Evolutionary conservation across 2,113 vertebrate genomes (phyloP), one percentile per base, ranked within the genome.

Genomic region (Macrotus californicus): DNA sequence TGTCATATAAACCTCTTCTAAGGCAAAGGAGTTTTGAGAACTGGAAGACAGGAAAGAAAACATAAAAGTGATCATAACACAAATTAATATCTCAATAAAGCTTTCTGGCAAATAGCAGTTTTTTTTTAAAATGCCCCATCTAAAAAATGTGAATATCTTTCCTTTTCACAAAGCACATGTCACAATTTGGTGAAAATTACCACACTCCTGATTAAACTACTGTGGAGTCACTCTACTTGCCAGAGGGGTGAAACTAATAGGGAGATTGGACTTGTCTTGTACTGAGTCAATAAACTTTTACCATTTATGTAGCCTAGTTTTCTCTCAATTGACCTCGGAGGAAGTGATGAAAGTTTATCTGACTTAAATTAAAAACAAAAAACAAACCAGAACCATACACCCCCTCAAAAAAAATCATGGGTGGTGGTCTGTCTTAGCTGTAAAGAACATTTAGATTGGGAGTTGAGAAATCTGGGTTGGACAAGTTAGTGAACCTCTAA

Each of bases 321-420:
- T 94, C 22, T 94, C 54, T 95, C 34, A 92, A 6, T 83, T 82
- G 50, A 69, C n/a, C 12, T 31, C 54, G 67, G 83, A 79, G 29
- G 4, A 52, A 12, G 4, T 50, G 10, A 64, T 75, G 59, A 95
- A 79, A 50, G 11, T 85, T 19, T 54, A 29, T 41, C 13, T 69
- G 6, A 91, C 61, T 89, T 93, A 88, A 96, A 77, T 82, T 76
- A 56, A 59, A 93, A 96, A 89, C 5, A 59, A 64, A 64, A 61
- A 29, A 13, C 9, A 64, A 31, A 9, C 2, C 13, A 80, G 21
- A 93, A 69, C 29, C 29, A 41, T 70, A 24, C 22, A 21, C 22
- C 56, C 56, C 6, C 56, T 9, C 6, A 64, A 69, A 48, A 70
- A 77, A 88, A 88, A 39, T n/a, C 14, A 61, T 84, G 22, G 1